phyloP scores from a whole-genome alignment of 2,888 invertebrate genomes.

The Perizoma flavofasciatum region DNA sequence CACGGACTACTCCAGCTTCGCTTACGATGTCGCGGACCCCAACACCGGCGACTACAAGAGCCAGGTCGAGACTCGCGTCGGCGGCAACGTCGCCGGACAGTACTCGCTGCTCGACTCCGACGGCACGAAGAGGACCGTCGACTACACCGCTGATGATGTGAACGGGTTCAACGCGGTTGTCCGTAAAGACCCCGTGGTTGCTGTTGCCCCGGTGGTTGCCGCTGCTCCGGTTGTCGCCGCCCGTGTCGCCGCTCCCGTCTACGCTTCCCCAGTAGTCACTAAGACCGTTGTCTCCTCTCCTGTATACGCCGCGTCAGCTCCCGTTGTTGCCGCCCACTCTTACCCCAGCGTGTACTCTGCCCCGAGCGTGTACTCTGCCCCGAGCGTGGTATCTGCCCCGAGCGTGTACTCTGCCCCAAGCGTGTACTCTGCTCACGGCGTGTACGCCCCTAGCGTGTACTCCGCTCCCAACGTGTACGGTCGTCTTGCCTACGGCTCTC shows the following conservation, averaged over 20 bases:
- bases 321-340: conserved; percentile 36
- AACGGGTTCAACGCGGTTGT: conserved; percentile 85
- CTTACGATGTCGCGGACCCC: conserved; percentile 83
- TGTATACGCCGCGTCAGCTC: conserved; percentile 27
- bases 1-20: conserved; percentile 78
- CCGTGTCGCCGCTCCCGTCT: conserved; percentile 42
- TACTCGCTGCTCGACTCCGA: conserved; percentile 83
- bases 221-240: conserved; percentile 50
- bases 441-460: conserved; percentile 39
- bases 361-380: conserved; percentile 34
- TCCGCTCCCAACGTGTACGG: conserved; percentile 38
- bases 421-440: conserved; percentile 43
- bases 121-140: conserved; percentile 82
- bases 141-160: conserved; percentile 82
- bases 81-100: conserved; percentile 80
- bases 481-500: conserved; percentile 40
- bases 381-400: conserved; percentile 36
- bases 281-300: conserved; percentile 37
- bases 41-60: conserved; percentile 84
- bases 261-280: conserved; percentile 34
- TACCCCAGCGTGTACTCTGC: conserved; percentile 37
- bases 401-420: conserved; percentile 38
- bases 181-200: conserved; percentile 75
- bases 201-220: conserved; percentile 60
- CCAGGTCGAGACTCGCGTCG: conserved; percentile 81